These are phyloP conservation scores for Smutsia gigantea DNA, from an alignment of 2,797 vertebrate species.

Conservation along the genomic window DNA sequence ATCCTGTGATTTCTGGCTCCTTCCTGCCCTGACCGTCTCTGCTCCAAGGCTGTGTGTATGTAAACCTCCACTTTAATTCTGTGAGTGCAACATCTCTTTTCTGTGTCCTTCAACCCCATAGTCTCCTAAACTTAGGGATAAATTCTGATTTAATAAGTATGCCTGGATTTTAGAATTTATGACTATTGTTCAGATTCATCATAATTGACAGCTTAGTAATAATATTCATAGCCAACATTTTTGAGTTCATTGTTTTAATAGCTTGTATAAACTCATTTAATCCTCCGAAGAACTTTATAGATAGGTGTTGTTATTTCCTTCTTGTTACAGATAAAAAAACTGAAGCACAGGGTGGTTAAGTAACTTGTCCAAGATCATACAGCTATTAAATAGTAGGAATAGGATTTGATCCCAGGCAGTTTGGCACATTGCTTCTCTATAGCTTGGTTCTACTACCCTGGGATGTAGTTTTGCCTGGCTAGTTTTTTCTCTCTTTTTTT, in stretches of 20 bases:
- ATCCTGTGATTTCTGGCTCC: not conserved
- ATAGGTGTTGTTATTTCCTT: not conserved
- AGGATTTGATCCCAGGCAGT: not conserved
- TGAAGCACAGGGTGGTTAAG: not conserved
- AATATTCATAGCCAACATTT: slow-evolving; percentile 7
- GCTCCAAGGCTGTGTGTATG: not conserved
- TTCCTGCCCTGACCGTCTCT: not conserved
- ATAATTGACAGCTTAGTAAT: not conserved
- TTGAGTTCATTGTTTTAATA: not conserved
- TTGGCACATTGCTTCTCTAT: not conserved
- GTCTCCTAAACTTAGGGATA: not conserved
- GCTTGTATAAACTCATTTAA: not conserved
- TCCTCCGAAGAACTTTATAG: not conserved
- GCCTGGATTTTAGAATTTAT: slow-evolving; percentile 34
- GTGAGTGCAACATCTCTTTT: slow-evolving; percentile 35
- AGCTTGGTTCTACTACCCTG: not conserved
- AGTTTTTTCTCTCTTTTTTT: not conserved
- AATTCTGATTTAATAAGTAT: slow-evolving; percentile 4
- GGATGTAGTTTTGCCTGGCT: not conserved
- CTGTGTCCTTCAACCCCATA: not conserved
- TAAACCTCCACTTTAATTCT: slow-evolving; percentile 18
- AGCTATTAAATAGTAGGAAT: not conserved
- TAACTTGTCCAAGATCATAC: not conserved
- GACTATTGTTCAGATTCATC: not conserved
- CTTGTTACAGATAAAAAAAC: not conserved